Conservation (phyloP, 2,888 invertebrate species). For the Petrolisthes cinctipes region DNA sequence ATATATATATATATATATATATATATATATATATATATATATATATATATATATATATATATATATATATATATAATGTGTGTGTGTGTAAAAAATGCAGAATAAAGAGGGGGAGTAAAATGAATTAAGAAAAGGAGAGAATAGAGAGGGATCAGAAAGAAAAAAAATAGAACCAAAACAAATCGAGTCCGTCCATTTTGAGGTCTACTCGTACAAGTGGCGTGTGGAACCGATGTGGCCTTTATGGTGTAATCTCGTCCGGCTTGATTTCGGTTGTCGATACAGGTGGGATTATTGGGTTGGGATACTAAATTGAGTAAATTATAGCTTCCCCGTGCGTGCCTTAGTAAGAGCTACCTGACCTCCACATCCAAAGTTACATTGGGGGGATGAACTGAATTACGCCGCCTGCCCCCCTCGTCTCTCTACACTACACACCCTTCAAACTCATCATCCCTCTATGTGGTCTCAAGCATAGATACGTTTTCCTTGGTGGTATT, state of each 20-base stretch:
- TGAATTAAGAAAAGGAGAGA: slow-evolving; percentile 11
- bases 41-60: background rate
- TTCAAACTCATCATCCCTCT: background rate
- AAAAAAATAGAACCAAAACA: background rate
- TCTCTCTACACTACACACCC: slow-evolving; percentile 11
- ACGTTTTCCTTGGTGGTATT: too few relatives aligned
- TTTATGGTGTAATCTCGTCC: slow-evolving; percentile 57
- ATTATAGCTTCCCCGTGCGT: slow-evolving; percentile 55
- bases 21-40: background rate
- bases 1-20: too few relatives aligned
- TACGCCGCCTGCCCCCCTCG: slow-evolving; percentile 17
- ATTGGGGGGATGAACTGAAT: slow-evolving; percentile 18
- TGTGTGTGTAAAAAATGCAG: background rate
- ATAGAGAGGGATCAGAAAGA: background rate
- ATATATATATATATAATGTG: slow-evolving; percentile 5
- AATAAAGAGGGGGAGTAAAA: background rate
- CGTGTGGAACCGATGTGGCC: slow-evolving; percentile 49
- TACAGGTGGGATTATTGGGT: slow-evolving; percentile 48
- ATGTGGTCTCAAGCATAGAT: too few relatives aligned
- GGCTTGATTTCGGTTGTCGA: slow-evolving; percentile 49
- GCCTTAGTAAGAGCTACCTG: slow-evolving; percentile 46
- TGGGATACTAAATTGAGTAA: slow-evolving; percentile 58
- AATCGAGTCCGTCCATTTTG: background rate
- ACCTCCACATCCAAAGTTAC: slow-evolving; percentile 11
- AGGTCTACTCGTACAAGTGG: background rate